Base-by-base conservation (phyloP, 2,113 vertebrate genomes). In the Bucco capensis region DNA sequence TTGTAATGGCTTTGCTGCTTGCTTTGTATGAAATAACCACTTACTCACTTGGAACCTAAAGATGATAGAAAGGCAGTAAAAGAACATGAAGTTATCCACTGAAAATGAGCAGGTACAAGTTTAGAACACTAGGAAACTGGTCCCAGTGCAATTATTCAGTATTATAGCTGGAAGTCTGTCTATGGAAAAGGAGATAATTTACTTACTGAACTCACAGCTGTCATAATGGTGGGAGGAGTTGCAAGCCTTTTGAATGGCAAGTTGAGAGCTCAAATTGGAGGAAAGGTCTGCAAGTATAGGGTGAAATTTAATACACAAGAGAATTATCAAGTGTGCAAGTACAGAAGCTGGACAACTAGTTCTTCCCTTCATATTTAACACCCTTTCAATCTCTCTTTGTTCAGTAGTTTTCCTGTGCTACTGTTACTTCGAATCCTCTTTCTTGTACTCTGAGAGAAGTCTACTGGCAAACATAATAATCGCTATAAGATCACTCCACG, bases 331-430 rank as follows among this genome's bases (percentile, higher is more conserved):
- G 44, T 30, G 4, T 37, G 62, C 56, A 75, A 57, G 19, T 22
- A 40, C 24, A 37, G 49, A 19, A 70, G 31, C 25, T 67, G 49
- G 31, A 54, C 46, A 49, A 21, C 19, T 14, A 5, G 7, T 44
- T 62, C 58, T 80, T 82, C 33, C 23, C 23, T 86, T 87, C 38
- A 53, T 57, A 69, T 56, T 81, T 73, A 73, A 42, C 62, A 83
- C 47, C 23, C 72, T 85, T 83, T 50, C 67, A 61, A 2, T 23
- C 50, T 75, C 53, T 77, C 35, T 83, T 54, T 14, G 5, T 66
- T 66, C 47, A 71, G 47, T 25, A 71, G 42, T 57, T 51, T 46
- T 57, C 49, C 58, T 1, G 0, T 71, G 46, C 42, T 88, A 76
- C 61, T 61, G 22, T 37, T 40, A 70, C 53, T 62, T 25, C 1